These are phyloP conservation scores for Catamblyrhynchus diadema DNA, from an alignment of 2,797 vertebrate genomes.

Conservation along the genomic window DNA sequence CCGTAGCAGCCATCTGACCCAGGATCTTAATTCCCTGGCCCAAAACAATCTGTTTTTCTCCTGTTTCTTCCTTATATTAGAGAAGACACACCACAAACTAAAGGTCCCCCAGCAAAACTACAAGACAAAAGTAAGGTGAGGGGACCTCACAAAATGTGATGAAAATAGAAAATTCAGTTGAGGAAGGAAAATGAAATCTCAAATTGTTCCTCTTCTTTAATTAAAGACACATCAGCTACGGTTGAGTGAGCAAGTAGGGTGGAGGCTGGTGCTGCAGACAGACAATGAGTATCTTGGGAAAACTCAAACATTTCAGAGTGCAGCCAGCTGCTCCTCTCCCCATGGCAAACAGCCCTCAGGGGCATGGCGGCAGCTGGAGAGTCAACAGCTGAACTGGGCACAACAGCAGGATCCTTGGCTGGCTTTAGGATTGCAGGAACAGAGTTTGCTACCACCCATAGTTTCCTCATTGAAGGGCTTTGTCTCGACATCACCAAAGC, in stretches of 20 bases:
- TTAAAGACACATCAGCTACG: conserved; percentile 66
- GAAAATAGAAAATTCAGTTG: not conserved
- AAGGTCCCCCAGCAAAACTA: not conserved
- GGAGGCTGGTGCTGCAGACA: conserved; percentile 40
- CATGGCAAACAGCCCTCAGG: not conserved
- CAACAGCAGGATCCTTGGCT: not conserved
- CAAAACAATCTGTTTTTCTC: not conserved
- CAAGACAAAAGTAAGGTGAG: not conserved
- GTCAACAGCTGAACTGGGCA: not conserved
- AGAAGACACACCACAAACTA: not conserved
- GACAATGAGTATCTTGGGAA: conserved; percentile 65
- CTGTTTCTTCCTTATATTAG: not conserved
- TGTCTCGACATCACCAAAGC: not conserved
- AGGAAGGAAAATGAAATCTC: conserved; percentile 20
- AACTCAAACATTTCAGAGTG: not conserved
- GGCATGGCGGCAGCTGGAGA: not conserved
- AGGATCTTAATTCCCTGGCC: conserved; percentile 29
- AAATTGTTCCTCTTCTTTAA: conserved; percentile 56
- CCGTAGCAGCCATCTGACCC: conserved; percentile 44
- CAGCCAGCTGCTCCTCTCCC: conserved; percentile 47
- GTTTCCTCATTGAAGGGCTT: not conserved
- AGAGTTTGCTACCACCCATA: not conserved
- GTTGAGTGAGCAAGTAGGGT: conserved; percentile 48
- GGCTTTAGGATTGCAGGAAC: not conserved
- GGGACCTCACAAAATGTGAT: not conserved